These are phyloP conservation scores for Felis catus DNA, from an alignment of 2,113 vertebrate species.

Conservation along the genomic window DNA sequence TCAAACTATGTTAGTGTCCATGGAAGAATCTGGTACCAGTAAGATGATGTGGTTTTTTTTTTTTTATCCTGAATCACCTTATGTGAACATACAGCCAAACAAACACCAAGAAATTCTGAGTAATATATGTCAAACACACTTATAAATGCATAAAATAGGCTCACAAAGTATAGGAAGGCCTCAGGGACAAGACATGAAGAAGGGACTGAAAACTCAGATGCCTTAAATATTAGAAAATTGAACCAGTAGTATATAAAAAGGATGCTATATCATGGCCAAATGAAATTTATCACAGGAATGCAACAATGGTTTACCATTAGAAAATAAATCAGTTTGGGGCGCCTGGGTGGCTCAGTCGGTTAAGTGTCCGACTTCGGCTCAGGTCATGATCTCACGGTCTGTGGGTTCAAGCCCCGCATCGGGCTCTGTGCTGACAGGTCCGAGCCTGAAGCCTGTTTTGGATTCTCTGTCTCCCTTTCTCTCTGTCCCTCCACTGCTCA, in stretches of 20 bases:
- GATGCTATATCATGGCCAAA: neutral
- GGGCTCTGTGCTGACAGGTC: too few species aligned
- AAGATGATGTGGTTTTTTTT: neutral
- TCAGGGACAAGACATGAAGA: neutral
- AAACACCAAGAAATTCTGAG: neutral
- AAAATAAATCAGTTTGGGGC: neutral
- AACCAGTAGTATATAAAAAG: neutral
- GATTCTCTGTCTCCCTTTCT: too few species aligned
- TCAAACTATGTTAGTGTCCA: neutral
- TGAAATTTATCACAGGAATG: neutral
- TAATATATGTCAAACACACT: neutral
- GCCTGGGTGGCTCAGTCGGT: too few species aligned
- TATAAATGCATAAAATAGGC: neutral
- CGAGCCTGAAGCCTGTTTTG: too few species aligned
- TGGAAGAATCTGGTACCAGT: neutral
- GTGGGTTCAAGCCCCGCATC: too few species aligned
- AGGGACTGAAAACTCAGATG: neutral
- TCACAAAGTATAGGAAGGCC: neutral
- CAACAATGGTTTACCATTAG: neutral
- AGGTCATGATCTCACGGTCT: too few species aligned
- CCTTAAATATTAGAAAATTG: neutral
- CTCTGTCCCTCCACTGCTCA: too few species aligned
- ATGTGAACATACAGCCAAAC: neutral
- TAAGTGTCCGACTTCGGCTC: too few species aligned
- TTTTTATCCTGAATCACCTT: neutral